These are phyloP conservation scores for Cyprinodon variegatus DNA, from an alignment of 2,113 vertebrate species.

Conservation along the genomic window DNA sequence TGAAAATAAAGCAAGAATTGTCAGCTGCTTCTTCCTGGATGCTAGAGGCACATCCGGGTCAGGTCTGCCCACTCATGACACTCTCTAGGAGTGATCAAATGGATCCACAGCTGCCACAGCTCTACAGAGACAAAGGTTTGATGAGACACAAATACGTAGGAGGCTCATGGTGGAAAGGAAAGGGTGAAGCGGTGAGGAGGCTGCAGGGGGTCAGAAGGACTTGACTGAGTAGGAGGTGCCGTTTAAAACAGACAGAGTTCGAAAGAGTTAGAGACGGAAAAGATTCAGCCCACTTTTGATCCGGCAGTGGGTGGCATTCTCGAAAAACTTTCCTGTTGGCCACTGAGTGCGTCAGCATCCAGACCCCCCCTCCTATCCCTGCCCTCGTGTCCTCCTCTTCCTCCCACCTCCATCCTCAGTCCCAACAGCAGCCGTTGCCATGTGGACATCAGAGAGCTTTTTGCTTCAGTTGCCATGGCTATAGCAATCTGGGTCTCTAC, in stretches of 20 bases:
- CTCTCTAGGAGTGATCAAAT: constrained; percentile 51
- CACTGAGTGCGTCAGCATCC: constrained; percentile 58
- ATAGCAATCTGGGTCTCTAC: constrained; percentile 40
- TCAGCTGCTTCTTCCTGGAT: constrained; percentile 46
- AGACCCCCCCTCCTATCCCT: constrained; percentile 14
- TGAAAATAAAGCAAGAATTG: constrained; percentile 14
- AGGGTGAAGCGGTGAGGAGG: constrained; percentile 1
- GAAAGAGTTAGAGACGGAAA: constrained; percentile 39
- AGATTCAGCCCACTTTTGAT: constrained; percentile 59
- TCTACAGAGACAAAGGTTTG: constrained; percentile 62
- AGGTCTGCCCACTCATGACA: constrained; percentile 52
- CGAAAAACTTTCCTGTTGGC: constrained; percentile 66
- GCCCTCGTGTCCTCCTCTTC: constrained; percentile 10
- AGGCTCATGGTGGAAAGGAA: constrained; percentile 55
- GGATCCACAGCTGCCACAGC: constrained; percentile 49
- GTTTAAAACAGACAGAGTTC: constrained; percentile 54
- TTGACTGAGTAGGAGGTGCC: constrained; percentile 66
- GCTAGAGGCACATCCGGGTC: constrained; percentile 48
- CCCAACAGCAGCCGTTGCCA: constrained; percentile 69
- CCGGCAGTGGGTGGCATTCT: constrained; percentile 66
- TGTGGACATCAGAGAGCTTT: constrained; percentile 59
- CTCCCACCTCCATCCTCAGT: constrained; percentile 42
- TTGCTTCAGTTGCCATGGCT: constrained; percentile 62
- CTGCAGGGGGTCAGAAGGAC: constrained; percentile 52
- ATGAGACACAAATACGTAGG: constrained; percentile 68